These are phyloP conservation scores for Eutolmus rufibarbis DNA, from an alignment of 2,888 invertebrate genomes.

Conservation along the genomic window DNA sequence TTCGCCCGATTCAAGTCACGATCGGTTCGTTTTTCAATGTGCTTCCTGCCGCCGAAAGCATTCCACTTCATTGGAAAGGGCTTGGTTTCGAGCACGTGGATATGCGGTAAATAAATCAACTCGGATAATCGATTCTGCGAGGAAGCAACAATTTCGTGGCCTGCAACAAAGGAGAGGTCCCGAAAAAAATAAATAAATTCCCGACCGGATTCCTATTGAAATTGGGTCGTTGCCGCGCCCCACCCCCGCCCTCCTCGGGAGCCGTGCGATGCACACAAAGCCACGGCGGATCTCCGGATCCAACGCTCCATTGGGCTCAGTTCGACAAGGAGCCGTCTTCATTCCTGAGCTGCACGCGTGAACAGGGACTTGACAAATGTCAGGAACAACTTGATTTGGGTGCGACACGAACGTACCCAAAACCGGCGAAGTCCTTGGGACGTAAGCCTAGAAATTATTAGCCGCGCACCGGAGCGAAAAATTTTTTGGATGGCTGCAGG, in stretches of 20 bases:
- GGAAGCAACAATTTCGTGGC: background rate
- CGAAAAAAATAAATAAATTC: background rate
- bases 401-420: background rate
- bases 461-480: background rate
- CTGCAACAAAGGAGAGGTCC: background rate
- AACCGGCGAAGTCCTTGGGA: background rate
- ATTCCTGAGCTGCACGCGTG: background rate
- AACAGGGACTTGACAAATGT: background rate
- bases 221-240: background rate
- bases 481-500: background rate
- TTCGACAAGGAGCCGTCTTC: background rate
- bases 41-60: background rate
- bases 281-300: background rate
- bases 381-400: background rate
- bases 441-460: background rate
- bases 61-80: slow-evolving; percentile 28
- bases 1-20: slow-evolving; percentile 2
- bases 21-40: slow-evolving; percentile 16
- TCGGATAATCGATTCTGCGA: slow-evolving; percentile 8
- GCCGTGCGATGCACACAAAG: background rate
- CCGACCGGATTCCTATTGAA: background rate
- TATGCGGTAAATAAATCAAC: slow-evolving; percentile 30
- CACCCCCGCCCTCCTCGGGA: background rate
- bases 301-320: background rate
- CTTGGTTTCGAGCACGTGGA: slow-evolving; percentile 1